Evolutionary conservation across 1,140 invertebrate genomes (phyloP).

Genomic region (Drosophila sechellia): DNA sequence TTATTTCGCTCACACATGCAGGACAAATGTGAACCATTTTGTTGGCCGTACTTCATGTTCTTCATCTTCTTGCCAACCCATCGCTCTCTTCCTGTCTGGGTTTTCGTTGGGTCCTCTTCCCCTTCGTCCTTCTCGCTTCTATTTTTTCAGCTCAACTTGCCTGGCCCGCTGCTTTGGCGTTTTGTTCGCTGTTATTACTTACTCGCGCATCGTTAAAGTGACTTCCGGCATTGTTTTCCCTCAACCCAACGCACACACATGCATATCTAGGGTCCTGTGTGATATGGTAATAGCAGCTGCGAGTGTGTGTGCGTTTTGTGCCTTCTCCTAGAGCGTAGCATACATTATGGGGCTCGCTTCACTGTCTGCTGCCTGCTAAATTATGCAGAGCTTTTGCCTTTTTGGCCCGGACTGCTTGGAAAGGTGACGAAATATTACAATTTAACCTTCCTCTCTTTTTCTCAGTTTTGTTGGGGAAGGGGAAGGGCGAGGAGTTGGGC

Average conservation of each 20-base stretch:
- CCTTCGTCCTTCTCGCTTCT: conserved; percentile 8
- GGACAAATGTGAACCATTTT: conserved; percentile 73
- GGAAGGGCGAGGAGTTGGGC: neutral
- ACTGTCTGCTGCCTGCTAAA: conserved; percentile 72
- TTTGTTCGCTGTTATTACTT: conserved; percentile 74
- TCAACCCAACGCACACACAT: conserved; percentile 11
- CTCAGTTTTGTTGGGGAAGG: too few relatives aligned
- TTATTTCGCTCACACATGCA: conserved; percentile 54
- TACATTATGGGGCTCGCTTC: conserved; percentile 60
- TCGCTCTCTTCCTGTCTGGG: conserved; percentile 32
- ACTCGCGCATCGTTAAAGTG: conserved; percentile 83
- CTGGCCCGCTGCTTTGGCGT: conserved; percentile 20
- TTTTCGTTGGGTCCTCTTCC: conserved; percentile 11
- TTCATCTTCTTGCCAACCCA: conserved; percentile 1
- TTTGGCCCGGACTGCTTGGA: conserved; percentile 37
- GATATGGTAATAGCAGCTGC: conserved; percentile 66
- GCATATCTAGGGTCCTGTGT: conserved; percentile 23
- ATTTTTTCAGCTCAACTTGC: conserved; percentile 22
- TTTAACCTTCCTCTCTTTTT: conserved; percentile 60
- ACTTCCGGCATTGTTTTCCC: conserved; percentile 68
- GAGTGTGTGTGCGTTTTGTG: conserved; percentile 27
- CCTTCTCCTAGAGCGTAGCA: conserved; percentile 43
- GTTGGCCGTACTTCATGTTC: conserved; percentile 52
- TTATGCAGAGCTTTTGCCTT: conserved; percentile 76
- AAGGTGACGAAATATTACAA: conserved; percentile 83